Base-by-base conservation (phyloP, 2,888 invertebrate genomes). In the Eristalinus sepulchralis region DNA sequence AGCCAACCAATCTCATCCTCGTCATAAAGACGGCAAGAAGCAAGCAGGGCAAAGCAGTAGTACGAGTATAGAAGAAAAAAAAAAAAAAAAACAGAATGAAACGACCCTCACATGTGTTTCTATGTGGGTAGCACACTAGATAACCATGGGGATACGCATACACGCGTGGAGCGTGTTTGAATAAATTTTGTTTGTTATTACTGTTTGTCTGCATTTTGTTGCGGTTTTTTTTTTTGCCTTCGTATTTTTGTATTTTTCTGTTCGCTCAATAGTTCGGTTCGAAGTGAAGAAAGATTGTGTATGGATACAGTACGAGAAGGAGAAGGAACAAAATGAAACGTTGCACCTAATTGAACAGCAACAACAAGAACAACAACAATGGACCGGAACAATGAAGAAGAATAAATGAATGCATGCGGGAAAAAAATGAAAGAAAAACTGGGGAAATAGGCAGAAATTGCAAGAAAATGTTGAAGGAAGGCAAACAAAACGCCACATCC, bases 271-370 rank as follows among this genome's bases (percentile, higher is more conserved):
- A n/a, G n/a, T n/a, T n/a, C n/a, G n/a, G n/a, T n/a, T n/a, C n/a
- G n/a, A n/a, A n/a, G n/a, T n/a, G n/a, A n/a, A n/a, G 72, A 79
- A 71, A 78, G 78, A 78, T 71, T 71, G 27, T 27, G 27, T 27
- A 5, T 27, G 5, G 59, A 66, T 66, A 59, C 47, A 66, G 72
- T 64, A 70, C 8, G 8, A 39, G 47, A 47, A 17, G 17, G 47
- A 17, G 9, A 47, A 47, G n/a, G 36, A 36, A 39, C 13, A 39
- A 17, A 5, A 47, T 17, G 8, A 47, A 47, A 47, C 17, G 8
- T 47, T 47, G 47, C 47, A 17, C 17, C n/a, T 17, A 47, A 47
- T 47, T 47, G 47, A 5, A 47, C 47, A 47, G 17, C 17, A 17
- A n/a, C 39, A 47, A 47, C n/a, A 5, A 47, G 17, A 47, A 47